phyloP scores from a whole-genome alignment of 2,797 vertebrate species.

The Poeciliopsis presidionis region DNA sequence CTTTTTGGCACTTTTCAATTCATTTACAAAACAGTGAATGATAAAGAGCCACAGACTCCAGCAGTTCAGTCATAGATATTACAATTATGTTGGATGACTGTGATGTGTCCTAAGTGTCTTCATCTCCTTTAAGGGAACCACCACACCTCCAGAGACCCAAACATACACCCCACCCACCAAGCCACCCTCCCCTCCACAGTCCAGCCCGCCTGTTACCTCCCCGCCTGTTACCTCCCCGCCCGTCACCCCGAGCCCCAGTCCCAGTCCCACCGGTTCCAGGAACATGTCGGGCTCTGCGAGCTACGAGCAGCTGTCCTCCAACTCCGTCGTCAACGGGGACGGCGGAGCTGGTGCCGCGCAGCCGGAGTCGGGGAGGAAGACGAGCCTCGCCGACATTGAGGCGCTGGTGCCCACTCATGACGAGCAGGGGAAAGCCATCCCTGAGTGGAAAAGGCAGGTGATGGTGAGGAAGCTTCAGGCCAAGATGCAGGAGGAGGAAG shows the following conservation, averaged over 20 bases:
- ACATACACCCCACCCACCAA: conserved; percentile 61
- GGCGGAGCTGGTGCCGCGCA: conserved; percentile 16
- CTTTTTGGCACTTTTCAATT: background rate
- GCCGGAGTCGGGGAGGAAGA: conserved; percentile 68
- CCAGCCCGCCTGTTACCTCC: conserved; percentile 49
- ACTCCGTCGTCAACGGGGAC: conserved; percentile 85
- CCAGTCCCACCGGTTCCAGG: conserved; percentile 64
- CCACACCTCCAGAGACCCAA: conserved; percentile 64
- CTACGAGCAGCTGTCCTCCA: conserved; percentile 73
- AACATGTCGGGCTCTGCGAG: conserved; percentile 68
- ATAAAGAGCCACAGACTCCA: background rate
- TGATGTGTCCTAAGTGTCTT: background rate
- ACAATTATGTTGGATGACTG: background rate
- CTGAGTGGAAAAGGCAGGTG: conserved; percentile 95
- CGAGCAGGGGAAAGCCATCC: conserved; percentile 91
- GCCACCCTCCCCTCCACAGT: conserved; percentile 46
- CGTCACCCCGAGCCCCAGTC: conserved; percentile 20
- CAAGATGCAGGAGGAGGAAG: conserved; percentile 96
- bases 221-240: conserved; percentile 52
- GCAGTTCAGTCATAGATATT: background rate
- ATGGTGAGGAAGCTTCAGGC: conserved; percentile 95
- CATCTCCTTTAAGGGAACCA: conserved; percentile 58
- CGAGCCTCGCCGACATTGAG: conserved; percentile 84
- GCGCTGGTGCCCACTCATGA: conserved; percentile 89
- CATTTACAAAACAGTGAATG: background rate